Evolutionary conservation across 2,888 invertebrate genomes (phyloP).

Genomic region (Pollenia angustigena): DNA sequence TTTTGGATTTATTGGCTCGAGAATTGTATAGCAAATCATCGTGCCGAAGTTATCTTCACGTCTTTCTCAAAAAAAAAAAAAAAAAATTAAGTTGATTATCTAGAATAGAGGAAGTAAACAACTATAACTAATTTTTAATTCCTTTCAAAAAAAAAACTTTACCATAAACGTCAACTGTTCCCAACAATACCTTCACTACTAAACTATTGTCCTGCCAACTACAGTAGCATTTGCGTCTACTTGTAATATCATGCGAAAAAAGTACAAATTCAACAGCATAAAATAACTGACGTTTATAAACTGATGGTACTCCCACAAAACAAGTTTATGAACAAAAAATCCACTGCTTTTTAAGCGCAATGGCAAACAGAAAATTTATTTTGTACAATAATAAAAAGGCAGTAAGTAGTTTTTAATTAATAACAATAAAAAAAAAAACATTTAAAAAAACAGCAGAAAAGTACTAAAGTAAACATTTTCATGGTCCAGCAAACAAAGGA

Average conservation of each 20-base stretch:
- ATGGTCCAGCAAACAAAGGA: not conserved
- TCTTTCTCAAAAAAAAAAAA: no score
- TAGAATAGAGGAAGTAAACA: no score
- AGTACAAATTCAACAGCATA: not conserved
- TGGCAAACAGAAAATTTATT: not conserved
- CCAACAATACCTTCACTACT: no score
- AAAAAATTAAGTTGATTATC: no score
- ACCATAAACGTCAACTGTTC: no score
- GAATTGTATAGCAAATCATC: no score
- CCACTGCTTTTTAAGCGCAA: not conserved
- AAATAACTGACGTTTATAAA: not conserved
- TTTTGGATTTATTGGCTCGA: no score
- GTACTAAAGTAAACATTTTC: not conserved
- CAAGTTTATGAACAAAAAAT: not conserved
- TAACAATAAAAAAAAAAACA: not conserved
- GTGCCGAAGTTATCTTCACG: no score
- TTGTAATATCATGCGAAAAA: not conserved
- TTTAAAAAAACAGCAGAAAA: not conserved
- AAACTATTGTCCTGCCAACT: not conserved
- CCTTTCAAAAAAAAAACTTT: no score
- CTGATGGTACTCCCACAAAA: not conserved
- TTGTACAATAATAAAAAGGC: not conserved
- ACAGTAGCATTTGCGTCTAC: not conserved
- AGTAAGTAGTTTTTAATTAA: slow-evolving; percentile 30
- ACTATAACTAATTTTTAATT: no score